Conservation (phyloP, 2,888 invertebrate genomes). For the Lydus trimaculatus region DNA sequence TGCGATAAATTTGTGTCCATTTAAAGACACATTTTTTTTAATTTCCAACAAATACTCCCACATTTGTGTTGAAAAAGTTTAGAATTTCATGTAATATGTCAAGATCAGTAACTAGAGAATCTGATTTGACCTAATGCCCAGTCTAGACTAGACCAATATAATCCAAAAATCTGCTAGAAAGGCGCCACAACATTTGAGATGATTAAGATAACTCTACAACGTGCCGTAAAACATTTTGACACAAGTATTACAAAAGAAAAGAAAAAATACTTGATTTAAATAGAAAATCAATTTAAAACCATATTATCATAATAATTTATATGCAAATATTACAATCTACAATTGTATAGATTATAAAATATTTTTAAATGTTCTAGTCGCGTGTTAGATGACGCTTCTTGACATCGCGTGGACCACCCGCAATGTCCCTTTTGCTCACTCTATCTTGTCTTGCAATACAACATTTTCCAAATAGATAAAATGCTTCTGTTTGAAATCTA, state of each 20-base stretch:
- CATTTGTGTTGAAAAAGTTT: constrained; percentile 14
- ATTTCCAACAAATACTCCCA: background rate
- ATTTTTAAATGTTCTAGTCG: constrained; percentile 32
- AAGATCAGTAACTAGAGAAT: constrained; percentile 30
- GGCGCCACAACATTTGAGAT: constrained; percentile 44
- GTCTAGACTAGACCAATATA: constrained; percentile 45
- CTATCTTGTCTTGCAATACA: constrained; percentile 5
- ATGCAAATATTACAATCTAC: background rate
- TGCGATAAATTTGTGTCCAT: background rate
- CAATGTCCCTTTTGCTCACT: constrained; percentile 13
- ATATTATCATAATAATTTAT: background rate
- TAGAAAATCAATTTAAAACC: background rate
- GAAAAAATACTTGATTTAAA: background rate
- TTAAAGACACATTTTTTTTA: background rate
- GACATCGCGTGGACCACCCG: constrained; percentile 36
- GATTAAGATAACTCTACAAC: constrained; percentile 37
- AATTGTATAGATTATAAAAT: background rate
- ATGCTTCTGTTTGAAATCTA: constrained; percentile 9
- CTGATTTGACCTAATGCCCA: constrained; percentile 31
- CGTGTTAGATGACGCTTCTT: constrained; percentile 34
- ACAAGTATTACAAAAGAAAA: background rate
- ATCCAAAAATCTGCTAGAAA: constrained; percentile 40
- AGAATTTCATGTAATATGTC: constrained; percentile 14
- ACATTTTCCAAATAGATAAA: background rate
- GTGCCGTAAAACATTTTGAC: constrained; percentile 22